Conservation (phyloP, 2,113 vertebrate species). For the Vulpes ferrilata region DNA sequence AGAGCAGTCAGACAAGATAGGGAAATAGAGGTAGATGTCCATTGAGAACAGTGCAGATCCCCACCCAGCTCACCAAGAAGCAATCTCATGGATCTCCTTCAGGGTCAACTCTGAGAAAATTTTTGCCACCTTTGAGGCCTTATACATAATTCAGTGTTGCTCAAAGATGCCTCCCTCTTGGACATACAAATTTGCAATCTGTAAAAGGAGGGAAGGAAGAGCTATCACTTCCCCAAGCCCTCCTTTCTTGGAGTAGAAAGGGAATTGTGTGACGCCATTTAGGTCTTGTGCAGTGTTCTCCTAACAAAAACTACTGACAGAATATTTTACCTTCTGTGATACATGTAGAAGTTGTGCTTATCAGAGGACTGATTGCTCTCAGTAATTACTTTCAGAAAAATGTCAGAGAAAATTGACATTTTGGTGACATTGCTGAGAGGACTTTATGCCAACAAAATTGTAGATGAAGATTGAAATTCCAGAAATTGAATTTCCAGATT, state of each 20-base stretch:
- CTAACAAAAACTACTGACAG: not conserved
- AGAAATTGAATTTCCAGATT: constrained; percentile 29
- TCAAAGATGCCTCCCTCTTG: not conserved
- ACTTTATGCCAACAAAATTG: not conserved
- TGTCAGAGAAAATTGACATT: not conserved
- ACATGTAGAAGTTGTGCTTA: not conserved
- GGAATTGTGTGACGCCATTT: not conserved
- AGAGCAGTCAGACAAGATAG: not conserved
- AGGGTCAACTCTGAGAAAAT: not conserved
- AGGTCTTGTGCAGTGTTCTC: not conserved
- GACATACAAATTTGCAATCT: not conserved
- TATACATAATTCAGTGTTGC: not conserved
- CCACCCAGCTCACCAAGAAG: not conserved
- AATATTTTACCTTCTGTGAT: not conserved
- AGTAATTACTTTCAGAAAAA: constrained; percentile 16
- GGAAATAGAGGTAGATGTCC: not conserved
- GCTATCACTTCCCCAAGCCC: not conserved
- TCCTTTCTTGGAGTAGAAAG: not conserved
- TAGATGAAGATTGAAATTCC: constrained; percentile 34
- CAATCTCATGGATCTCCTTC: not conserved
- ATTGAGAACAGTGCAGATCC: not conserved
- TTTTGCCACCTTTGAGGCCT: not conserved
- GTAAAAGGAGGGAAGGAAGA: not conserved
- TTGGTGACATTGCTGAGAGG: not conserved
- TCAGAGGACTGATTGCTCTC: not conserved